Evolutionary conservation across 2,113 vertebrate genomes (phyloP).

Genomic region (Felis chaus): DNA sequence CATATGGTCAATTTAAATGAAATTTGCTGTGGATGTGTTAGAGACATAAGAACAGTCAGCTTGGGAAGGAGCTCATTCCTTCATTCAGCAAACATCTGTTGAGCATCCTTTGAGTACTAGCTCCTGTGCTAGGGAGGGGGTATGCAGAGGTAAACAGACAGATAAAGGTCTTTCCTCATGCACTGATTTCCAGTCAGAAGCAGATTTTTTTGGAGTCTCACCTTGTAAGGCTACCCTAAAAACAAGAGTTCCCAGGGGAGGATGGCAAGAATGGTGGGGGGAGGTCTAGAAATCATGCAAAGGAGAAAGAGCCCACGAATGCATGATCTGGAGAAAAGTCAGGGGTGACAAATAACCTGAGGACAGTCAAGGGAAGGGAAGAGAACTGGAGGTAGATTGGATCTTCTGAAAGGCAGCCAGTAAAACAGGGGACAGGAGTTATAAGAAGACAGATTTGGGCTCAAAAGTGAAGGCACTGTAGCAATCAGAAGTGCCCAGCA

Average conservation of each 20-base stretch:
- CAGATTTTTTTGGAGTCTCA: background rate
- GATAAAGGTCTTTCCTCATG: background rate
- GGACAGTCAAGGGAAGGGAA: background rate
- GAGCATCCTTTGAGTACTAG: background rate
- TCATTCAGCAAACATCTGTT: background rate
- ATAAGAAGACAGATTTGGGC: background rate
- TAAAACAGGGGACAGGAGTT: background rate
- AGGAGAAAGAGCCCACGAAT: background rate
- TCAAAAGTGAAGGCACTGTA: background rate
- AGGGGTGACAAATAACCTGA: background rate
- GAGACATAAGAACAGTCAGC: background rate
- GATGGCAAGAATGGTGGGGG: background rate
- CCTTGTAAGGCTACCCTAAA: background rate
- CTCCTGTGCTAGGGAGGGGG: background rate
- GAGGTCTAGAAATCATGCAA: background rate
- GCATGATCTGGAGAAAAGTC: background rate
- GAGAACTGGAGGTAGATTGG: background rate
- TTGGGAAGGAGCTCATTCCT: background rate
- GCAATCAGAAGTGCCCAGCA: background rate
- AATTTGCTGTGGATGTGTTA: background rate
- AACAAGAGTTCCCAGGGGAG: background rate
- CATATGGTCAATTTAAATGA: background rate
- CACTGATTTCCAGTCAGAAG: background rate
- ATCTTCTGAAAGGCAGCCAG: background rate
- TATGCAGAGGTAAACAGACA: background rate